Evolutionary conservation across 2,113 vertebrate species (phyloP).

Genomic region (Cettia cetti): DNA sequence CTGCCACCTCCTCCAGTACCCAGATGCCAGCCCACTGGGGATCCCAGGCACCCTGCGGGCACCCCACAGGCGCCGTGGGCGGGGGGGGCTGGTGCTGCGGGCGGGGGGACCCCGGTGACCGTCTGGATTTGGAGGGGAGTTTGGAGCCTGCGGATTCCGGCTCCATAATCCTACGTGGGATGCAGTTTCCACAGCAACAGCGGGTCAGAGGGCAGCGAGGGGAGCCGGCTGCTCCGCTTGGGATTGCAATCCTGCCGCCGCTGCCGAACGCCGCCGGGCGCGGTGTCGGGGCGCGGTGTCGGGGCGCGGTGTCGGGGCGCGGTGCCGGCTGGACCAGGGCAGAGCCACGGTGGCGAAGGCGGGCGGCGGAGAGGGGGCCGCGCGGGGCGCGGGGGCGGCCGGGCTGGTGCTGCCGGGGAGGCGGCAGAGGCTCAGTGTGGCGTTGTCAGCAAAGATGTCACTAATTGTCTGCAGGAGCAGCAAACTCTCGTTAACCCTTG

Average conservation of each 20-base stretch:
- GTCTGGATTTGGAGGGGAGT: not conserved
- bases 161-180: slow-evolving; percentile 76
- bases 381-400: slow-evolving; percentile 34
- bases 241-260: slow-evolving; percentile 72
- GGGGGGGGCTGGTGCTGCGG: not conserved
- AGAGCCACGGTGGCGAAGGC: not conserved
- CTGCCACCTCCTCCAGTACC: not conserved
- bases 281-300: not conserved
- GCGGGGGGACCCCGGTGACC: not conserved
- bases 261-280: slow-evolving; percentile 63
- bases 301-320: not conserved
- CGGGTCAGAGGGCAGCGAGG: slow-evolving; percentile 77
- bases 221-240: slow-evolving; percentile 73
- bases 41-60: not conserved
- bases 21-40: not conserved
- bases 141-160: slow-evolving; percentile 72
- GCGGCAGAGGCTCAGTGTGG: slow-evolving; percentile 72
- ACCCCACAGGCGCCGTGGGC: not conserved
- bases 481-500: slow-evolving; percentile 79
- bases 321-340: not conserved
- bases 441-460: slow-evolving; percentile 80
- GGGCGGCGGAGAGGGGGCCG: not conserved
- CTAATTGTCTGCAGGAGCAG: slow-evolving; percentile 81
- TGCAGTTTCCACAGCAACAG: slow-evolving; percentile 82
- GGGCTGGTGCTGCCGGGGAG: slow-evolving; percentile 50